Percentiles rank a stretch among this genome's conserved stretches.
Conservation (phyloP, 2,797 vertebrate genomes). For the Oceanodroma leucorhoa region DNA sequence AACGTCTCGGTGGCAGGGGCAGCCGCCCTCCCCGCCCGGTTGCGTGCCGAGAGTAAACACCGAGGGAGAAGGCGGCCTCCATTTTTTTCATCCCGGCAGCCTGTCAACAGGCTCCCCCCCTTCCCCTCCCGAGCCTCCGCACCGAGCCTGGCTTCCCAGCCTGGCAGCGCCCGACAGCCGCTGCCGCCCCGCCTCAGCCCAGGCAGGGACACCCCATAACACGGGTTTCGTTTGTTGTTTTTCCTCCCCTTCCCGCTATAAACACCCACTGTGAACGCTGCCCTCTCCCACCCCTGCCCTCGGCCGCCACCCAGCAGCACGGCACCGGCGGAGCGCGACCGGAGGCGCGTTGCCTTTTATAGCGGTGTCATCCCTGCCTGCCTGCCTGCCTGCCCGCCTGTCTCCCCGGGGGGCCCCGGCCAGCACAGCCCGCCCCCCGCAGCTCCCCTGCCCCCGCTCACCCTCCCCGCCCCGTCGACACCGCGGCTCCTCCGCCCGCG, state of each 20-base stretch:
- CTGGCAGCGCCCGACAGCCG: neutral
- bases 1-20: neutral
- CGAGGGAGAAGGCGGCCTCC: neutral
- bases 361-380: neutral
- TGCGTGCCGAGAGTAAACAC: neutral
- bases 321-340: neutral
- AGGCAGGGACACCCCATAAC: neutral
- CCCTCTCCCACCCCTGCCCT: neutral
- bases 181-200: neutral
- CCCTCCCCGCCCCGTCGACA: neutral
- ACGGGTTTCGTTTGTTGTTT: neutral
- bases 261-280: neutral
- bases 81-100: conserved; percentile 17
- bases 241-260: neutral
- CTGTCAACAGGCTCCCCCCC: conserved; percentile 17
- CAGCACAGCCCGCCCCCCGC: neutral
- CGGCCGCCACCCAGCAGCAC: neutral
- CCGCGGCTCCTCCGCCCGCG: neutral
- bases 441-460: neutral
- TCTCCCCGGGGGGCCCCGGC: neutral
- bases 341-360: neutral
- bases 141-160: neutral
- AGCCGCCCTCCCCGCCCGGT: neutral
- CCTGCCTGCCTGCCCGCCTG: neutral
- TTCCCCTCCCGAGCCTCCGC: neutral